Evolutionary conservation across 64 coral and sea anemone genomes (phyloP).

Genomic region (Pocillopora verrucosa): DNA sequence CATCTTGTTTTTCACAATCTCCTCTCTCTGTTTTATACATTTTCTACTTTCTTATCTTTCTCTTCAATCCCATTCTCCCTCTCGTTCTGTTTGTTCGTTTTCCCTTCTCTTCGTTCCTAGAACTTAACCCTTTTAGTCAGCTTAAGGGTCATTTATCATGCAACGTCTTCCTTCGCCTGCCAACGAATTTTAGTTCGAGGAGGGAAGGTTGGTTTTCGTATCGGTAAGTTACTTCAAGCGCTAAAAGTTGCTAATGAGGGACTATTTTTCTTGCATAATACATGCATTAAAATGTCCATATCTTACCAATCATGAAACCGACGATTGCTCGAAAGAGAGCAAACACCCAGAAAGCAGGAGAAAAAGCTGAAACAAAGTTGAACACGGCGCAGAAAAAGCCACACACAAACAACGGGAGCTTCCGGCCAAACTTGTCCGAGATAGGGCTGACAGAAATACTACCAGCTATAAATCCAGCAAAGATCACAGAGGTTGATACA

Average conservation of each 20-base stretch:
- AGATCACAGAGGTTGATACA: slow-evolving; percentile 57
- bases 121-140: no score
- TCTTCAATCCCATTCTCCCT: no score
- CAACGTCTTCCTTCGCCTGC: no score
- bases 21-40: no score
- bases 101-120: no score
- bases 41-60: no score
- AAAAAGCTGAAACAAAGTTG: slow-evolving; percentile 45
- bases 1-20: no score
- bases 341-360: slow-evolving; percentile 65
- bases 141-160: no score
- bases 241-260: neutral
- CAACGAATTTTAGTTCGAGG: neutral
- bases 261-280: no score
- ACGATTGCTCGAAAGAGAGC: slow-evolving; percentile 69
- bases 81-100: no score
- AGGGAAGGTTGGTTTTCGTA: no score
- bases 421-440: slow-evolving; percentile 53
- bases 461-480: slow-evolving; percentile 41
- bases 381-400: neutral
- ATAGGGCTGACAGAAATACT: slow-evolving; percentile 31
- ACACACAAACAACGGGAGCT: slow-evolving; percentile 40
- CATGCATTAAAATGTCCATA: no score
- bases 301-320: slow-evolving; percentile 56
- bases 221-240: neutral